Evolutionary conservation across 2,113 vertebrate genomes (phyloP).

Genomic region (Trogon surrucura): DNA sequence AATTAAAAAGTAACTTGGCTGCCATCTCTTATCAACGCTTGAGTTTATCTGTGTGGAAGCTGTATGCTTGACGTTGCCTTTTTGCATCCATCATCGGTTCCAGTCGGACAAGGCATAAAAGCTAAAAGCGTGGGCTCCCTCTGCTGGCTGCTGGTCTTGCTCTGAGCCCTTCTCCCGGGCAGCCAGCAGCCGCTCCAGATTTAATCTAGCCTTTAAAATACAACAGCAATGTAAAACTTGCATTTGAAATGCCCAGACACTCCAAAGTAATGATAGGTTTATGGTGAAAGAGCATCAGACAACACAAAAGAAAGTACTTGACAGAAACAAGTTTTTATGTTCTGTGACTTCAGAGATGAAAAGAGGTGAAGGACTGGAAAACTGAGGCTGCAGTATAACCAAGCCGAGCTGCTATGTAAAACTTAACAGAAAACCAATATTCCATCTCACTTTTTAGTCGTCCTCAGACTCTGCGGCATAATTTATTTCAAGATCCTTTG

Average conservation of each 20-base stretch:
- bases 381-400: neutral
- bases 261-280: neutral
- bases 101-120: neutral
- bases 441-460: neutral
- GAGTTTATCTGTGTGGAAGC: neutral
- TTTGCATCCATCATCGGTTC: fast-evolving
- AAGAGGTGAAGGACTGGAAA: neutral
- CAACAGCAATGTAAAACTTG: neutral
- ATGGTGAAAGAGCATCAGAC: neutral
- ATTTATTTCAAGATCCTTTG: neutral
- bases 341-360: neutral
- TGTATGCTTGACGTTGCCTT: fast-evolving
- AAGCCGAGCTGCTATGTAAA: neutral
- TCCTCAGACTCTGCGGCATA: neutral
- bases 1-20: neutral
- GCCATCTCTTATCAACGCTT: neutral
- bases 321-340: neutral
- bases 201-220: neutral
- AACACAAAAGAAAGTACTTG: neutral
- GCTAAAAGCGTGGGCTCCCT: slow-evolving; percentile 65
- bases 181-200: neutral
- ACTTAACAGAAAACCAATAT: neutral
- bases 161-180: neutral
- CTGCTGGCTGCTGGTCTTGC: slow-evolving; percentile 58
- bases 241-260: neutral